Base-by-base conservation (phyloP, 2,113 vertebrate species). In the Cyphomyrus plagiostoma region DNA sequence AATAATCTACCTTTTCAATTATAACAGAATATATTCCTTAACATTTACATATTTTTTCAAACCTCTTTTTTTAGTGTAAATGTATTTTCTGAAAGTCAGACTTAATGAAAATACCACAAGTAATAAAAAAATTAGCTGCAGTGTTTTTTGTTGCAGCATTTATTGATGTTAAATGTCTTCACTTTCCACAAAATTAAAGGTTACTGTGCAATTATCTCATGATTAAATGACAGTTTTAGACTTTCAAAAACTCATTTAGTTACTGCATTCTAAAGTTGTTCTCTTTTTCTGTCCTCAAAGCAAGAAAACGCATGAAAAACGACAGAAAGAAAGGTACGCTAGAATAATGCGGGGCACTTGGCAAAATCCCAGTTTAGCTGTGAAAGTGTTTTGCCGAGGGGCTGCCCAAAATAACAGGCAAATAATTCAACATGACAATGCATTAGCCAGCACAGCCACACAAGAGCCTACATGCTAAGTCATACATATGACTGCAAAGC, bases 401-500 rank as follows among this genome's bases (percentile, higher is more conserved):
- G 45, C 82, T 45, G 46, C 21, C 21, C 19, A 42, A 46, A 21
- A 21, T 9, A 42, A 84, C 5, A 85, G 21, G 21, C 49, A 23
- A 85, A 42, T 80, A 42, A 66, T 80, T 80, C 35, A 42, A 1
- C 46, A 86, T 50, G 87, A 46, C 87, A 15, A 4, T 45, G 86
- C 35, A 42, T 88, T 42, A 88, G 19, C 53, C 56, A 45, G 42
- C n/a, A 39, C 39, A 88, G 30, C 10, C 30, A 45, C 39, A 26
- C 87, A 26, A 39, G 52, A 62, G 2, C 35, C 35, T 35, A 88
- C 87, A 87, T 30, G 6, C 21, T 48, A 87, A 85, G 35, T 53
- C 49, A 53, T 45, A 30, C 30, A 53, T n/a, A 53, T 30, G 7
- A 95, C 58, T 26, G 23, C 58, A 0, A n/a, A 26, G 58, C 23